These are phyloP conservation scores for Archocentrus centrarchus DNA, from an alignment of 2,113 vertebrate species.

Conservation along the genomic window DNA sequence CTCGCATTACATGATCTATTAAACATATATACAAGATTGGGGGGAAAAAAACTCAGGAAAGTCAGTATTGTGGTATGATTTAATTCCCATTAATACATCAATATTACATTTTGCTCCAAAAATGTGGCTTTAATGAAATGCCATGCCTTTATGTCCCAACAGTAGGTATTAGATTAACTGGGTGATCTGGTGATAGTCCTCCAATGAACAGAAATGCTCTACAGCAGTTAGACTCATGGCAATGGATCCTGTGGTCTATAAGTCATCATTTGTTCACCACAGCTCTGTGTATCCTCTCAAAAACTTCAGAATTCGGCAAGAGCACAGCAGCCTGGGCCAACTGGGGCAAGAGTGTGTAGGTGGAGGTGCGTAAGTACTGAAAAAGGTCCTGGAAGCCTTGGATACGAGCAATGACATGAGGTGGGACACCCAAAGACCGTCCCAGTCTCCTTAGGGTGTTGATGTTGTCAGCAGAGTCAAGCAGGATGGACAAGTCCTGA, in stretches of 20 bases:
- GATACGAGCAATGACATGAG: slow-evolving; percentile 61
- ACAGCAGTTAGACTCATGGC: slow-evolving; percentile 22
- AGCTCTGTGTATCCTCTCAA: slow-evolving; percentile 67
- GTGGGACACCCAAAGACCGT: slow-evolving; percentile 57
- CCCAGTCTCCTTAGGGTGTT: slow-evolving; percentile 45
- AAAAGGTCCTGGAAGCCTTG: slow-evolving; percentile 73
- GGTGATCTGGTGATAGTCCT: not conserved
- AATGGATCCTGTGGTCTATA: slow-evolving; percentile 26
- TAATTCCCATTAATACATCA: not conserved
- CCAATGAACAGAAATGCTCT: slow-evolving; percentile 15
- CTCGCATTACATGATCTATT: not conserved
- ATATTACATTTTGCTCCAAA: not conserved
- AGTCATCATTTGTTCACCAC: slow-evolving; percentile 53
- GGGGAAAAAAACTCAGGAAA: not conserved
- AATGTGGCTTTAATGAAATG: not conserved
- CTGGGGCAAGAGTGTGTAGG: slow-evolving; percentile 68
- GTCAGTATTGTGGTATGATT: not conserved
- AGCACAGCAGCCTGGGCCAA: slow-evolving; percentile 66
- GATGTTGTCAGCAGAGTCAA: slow-evolving; percentile 47
- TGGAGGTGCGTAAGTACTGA: slow-evolving; percentile 73
- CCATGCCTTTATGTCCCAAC: not conserved
- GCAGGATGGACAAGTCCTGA: slow-evolving; percentile 70
- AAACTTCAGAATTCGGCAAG: slow-evolving; percentile 58
- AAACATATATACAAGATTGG: not conserved
- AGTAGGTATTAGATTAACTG: not conserved